Conservation (phyloP, 2,797 vertebrate genomes). For the Serranus cabrilla region DNA sequence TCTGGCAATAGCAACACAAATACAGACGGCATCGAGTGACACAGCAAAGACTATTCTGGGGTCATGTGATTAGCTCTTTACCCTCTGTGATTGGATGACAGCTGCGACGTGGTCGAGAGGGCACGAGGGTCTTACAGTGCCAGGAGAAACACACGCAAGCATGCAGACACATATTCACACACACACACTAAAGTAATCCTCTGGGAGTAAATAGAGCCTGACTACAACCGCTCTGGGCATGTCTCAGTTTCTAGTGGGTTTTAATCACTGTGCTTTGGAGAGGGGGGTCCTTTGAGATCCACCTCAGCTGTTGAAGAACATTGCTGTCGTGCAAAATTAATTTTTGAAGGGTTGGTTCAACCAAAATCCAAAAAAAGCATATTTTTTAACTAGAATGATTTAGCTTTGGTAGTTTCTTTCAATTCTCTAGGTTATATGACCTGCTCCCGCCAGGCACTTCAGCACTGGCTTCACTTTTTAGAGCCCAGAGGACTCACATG, state of each 20-base stretch:
- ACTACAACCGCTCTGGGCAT: slow-evolving; percentile 69
- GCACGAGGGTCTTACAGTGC: slow-evolving; percentile 63
- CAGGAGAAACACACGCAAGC: slow-evolving; percentile 62
- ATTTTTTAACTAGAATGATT: no score
- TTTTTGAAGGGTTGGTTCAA: slow-evolving; percentile 21
- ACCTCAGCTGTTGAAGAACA: slow-evolving; percentile 69
- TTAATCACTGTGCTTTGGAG: slow-evolving; percentile 65
- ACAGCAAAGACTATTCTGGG: slow-evolving; percentile 62
- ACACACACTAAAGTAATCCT: slow-evolving; percentile 62
- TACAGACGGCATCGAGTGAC: slow-evolving; percentile 75
- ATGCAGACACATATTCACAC: slow-evolving; percentile 43
- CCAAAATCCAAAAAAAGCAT: neutral
- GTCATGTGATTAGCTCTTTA: slow-evolving; percentile 74
- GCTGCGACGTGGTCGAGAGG: slow-evolving; percentile 64
- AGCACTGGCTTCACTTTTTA: no score
- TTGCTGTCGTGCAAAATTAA: slow-evolving; percentile 28
- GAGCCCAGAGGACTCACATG: no score
- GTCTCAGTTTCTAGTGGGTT: slow-evolving; percentile 70
- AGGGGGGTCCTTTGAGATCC: slow-evolving; percentile 48
- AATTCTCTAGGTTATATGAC: no score
- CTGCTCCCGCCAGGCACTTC: no score
- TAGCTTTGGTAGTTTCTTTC: no score
- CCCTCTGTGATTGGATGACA: slow-evolving; percentile 72
- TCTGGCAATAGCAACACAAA: slow-evolving; percentile 68
- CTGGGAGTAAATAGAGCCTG: slow-evolving; percentile 72